Percentiles rank a stretch among this genome's conserved stretches.
These are phyloP conservation scores for Pentamera pediparva DNA, from an alignment of 53 echinoderm and acorn worm genomes.

Conservation along the genomic window DNA sequence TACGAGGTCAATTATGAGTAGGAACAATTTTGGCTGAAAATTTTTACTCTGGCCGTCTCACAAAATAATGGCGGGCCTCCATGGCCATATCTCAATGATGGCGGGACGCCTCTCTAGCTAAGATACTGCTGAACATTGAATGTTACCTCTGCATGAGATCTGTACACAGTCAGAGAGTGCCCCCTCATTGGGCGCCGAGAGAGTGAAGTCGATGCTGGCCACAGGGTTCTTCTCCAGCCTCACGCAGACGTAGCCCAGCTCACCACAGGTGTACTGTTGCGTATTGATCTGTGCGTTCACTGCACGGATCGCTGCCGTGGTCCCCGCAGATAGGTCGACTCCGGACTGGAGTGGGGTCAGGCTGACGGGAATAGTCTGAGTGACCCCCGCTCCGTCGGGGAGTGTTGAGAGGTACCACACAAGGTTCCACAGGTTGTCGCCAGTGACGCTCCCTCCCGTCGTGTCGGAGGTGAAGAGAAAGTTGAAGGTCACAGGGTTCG, in stretches of 20 bases:
- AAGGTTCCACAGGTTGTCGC: constrained; percentile 68
- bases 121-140: neutral
- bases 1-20: too few relatives aligned
- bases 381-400: constrained; percentile 1
- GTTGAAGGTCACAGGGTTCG: constrained; percentile 53
- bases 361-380: neutral
- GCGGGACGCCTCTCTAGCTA: too few relatives aligned
- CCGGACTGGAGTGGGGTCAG: constrained; percentile 32
- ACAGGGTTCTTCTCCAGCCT: constrained; percentile 41
- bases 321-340: constrained; percentile 10
- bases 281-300: constrained; percentile 25
- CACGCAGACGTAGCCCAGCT: constrained; percentile 46
- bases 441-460: constrained; percentile 50
- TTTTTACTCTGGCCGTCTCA: too few relatives aligned
- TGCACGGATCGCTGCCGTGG: constrained; percentile 23
- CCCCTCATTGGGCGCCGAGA: constrained; percentile 35
- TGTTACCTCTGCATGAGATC: constrained; percentile 64
- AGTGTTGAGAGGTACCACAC: constrained; percentile 46
- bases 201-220: constrained; percentile 56
- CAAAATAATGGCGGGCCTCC: too few relatives aligned
- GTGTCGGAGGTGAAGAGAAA: constrained; percentile 50
- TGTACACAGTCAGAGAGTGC: constrained; percentile 51
- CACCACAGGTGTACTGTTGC: neutral
- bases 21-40: too few relatives aligned
- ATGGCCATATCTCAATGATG: too few relatives aligned